A percentile compares a stretch with the other conserved stretches of the same genome.
phyloP scores from a whole-genome alignment of 2,113 vertebrate species.

The Pao palembangensis region DNA sequence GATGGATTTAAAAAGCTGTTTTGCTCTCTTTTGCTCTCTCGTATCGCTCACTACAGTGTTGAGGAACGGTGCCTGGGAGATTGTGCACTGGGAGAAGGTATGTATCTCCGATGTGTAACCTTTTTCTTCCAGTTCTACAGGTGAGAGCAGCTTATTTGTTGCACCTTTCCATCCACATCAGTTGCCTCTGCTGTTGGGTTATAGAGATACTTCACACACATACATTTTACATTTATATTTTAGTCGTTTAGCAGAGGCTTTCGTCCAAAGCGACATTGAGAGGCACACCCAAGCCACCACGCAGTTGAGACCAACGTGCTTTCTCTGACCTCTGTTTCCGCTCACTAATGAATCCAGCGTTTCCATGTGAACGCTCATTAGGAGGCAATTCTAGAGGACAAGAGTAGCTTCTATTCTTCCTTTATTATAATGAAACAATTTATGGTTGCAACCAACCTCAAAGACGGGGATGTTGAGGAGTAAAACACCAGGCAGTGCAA shows the following conservation, averaged over 20 bases:
- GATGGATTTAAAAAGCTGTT: background rate
- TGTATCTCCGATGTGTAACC: slow-evolving; percentile 9
- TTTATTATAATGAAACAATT: slow-evolving; percentile 35
- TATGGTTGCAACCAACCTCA: slow-evolving; percentile 26
- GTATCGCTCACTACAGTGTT: slow-evolving; percentile 75
- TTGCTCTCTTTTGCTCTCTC: background rate
- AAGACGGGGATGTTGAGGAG: slow-evolving; percentile 15
- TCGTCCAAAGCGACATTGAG: no score
- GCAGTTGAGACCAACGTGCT: background rate
- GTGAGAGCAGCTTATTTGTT: slow-evolving; percentile 1
- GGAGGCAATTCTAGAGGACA: slow-evolving; percentile 42
- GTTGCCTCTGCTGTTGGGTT: slow-evolving; percentile 11
- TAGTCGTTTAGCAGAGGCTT: no score
- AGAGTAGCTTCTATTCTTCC: slow-evolving; percentile 29
- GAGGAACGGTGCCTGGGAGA: slow-evolving; percentile 97
- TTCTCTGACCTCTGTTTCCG: slow-evolving; percentile 22
- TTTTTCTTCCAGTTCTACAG: slow-evolving; percentile 5
- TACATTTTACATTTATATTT: background rate
- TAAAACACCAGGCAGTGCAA: slow-evolving; percentile 16
- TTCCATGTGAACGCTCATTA: slow-evolving; percentile 45
- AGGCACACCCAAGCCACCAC: background rate
- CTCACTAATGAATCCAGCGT: slow-evolving; percentile 47
- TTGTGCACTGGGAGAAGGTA: slow-evolving; percentile 99
- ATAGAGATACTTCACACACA: slow-evolving; percentile 6
- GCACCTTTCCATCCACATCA: background rate